Base-by-base conservation (phyloP, 2,888 invertebrate genomes). In the Sussaba pulchella region DNA sequence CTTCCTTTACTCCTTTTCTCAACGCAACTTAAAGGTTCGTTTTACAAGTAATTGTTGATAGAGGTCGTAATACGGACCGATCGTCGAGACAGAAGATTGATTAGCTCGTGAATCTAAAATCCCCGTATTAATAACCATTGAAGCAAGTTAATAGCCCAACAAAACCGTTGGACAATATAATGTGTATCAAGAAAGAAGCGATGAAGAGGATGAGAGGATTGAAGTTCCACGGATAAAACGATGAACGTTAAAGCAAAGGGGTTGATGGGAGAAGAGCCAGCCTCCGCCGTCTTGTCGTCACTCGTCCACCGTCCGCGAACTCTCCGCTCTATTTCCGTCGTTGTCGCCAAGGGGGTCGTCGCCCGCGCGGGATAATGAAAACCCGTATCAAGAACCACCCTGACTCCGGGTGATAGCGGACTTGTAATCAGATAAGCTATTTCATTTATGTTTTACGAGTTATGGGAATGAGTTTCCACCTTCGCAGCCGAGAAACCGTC, bases 401-500 rank as follows among this genome's bases (percentile, higher is more conserved):
- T 21, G 67, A 41, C 19, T 54, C 50, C 26, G 52, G 39, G n/a
- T 24, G 75, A 81, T 75, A 72, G 77, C 78, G 57, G 67, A 67
- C 52, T 82, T 66, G 83, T 85, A 88, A 89, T 88, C 86, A 85
- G 85, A 86, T 85, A 84, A 87, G 82, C 83, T 81, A 81, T 89
- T 86, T 85, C 85, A 83, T 86, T 88, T 85, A 83, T 85, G 84
- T 87, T 86, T 86, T 85, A 87, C 84, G 85, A 85, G 83, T 61
- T 59, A 77, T 31, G 50, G 71, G 39, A n/a, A 70, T 39, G 66
- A 64, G 39, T 39, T 57, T 39, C 24, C 39, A 21, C 71, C 19
- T 14, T 57, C 52, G 17, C 31, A 6, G 10, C 26, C 10, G 45
- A 21, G 45, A n/a, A 70, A 70, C 9, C 24, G 41, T 61, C 41